Evolutionary conservation across 2,113 vertebrate genomes (phyloP), one percentile per base, ranked within the genome.

Genomic region (Brienomyrus brachyistius): DNA sequence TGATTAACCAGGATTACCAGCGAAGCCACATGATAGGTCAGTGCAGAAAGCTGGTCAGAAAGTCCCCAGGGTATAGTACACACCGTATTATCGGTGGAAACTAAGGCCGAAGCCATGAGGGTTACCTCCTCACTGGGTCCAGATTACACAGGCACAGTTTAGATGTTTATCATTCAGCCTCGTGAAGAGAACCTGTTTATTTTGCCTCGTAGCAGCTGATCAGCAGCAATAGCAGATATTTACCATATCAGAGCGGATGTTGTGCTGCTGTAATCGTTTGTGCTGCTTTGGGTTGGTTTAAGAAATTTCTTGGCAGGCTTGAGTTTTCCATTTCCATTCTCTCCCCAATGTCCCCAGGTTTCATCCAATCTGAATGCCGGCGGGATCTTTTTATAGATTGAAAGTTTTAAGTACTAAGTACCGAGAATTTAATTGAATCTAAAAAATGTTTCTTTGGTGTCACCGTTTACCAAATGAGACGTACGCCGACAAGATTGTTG

Each of bases 301-400:
- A 77, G 35, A 77, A 77, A 77, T 17, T 48, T 85, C 10, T 85
- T 85, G 45, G 48, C 23, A 48, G n/a, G 47, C 45, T 11, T 47
- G 47, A 21, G 70, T n/a, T 85, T 45, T n/a, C 83, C 83, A 85
- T 48, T 50, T 85, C 19, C n/a, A 51, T 85, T 27, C 21, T 27
- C 7, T 85, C 83, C 83, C 21, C 19, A 51, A 23, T 48, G 11
- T 27, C 45, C 83, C 45, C 23, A 51, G 10, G 50, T 90, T 50
- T 70, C 86, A 86, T 82, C 62, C 88, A 50, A 86, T 35, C 15
- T 70, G 17, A 27, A 66, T 51, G 83, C 56, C 82, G 70, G 15
- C 47, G 9, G 45, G 21, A 90, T 40, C 45, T 86, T 86, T 86
- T 90, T 86, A 47, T 62, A 85, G 35, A 85, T 17, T 62, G 23